Evolutionary conservation across 2,797 vertebrate species (phyloP).

Genomic region (Pterois miles): DNA sequence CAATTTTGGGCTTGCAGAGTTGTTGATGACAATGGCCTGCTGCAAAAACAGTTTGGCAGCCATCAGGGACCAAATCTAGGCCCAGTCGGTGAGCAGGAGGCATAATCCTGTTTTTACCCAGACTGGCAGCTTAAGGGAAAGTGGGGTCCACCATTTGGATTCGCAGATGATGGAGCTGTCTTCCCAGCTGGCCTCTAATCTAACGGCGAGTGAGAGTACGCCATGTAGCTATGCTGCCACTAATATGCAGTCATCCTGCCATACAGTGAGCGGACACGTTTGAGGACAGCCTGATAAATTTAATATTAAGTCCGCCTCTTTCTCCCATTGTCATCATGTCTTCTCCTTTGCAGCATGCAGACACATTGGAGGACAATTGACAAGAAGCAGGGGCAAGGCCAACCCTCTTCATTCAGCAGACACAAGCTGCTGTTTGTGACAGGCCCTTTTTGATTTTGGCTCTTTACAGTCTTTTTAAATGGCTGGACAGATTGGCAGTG

Average conservation of each 20-base stretch:
- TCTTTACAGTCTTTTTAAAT: background rate
- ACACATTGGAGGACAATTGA: slow-evolving; percentile 15
- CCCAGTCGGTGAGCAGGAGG: slow-evolving; percentile 74
- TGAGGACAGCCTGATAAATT: slow-evolving; percentile 52
- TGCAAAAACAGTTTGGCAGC: slow-evolving; percentile 63
- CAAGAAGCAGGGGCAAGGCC: slow-evolving; percentile 9
- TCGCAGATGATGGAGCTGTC: slow-evolving; percentile 78
- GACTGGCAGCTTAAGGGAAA: slow-evolving; percentile 78
- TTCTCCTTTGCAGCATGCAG: slow-evolving; percentile 29
- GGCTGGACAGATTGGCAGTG: slow-evolving; percentile 2
- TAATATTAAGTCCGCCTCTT: slow-evolving; percentile 27
- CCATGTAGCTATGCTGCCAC: slow-evolving; percentile 52
- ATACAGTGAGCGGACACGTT: slow-evolving; percentile 49
- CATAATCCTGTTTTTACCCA: slow-evolving; percentile 80
- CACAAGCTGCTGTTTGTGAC: background rate
- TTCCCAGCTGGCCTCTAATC: slow-evolving; percentile 81
- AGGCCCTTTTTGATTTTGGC: background rate
- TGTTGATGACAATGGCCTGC: slow-evolving; percentile 57
- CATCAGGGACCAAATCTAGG: slow-evolving; percentile 68
- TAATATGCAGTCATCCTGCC: slow-evolving; percentile 58
- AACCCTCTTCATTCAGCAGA: slow-evolving; percentile 1
- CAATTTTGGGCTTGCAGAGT: slow-evolving; percentile 34
- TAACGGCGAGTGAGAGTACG: slow-evolving; percentile 62
- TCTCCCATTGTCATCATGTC: slow-evolving; percentile 23
- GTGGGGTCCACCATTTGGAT: slow-evolving; percentile 79